Percentiles rank a stretch among this genome's conserved stretches.
Evolutionary conservation across 2,113 vertebrate genomes (phyloP).

Genomic region (Gnathonemus longibarbis): DNA sequence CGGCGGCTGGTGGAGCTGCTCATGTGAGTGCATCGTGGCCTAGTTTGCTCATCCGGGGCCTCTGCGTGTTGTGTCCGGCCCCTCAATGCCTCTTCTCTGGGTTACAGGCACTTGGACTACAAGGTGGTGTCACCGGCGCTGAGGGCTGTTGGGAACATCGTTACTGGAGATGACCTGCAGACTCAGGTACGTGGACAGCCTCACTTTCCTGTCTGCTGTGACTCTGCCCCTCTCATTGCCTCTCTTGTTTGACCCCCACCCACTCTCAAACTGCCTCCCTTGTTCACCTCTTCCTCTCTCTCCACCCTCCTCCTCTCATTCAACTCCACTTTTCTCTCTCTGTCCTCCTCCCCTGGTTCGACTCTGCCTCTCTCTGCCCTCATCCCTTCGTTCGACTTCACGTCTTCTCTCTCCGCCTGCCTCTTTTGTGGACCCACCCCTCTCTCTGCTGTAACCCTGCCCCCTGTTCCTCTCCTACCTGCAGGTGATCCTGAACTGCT

Average conservation of each 20-base stretch:
- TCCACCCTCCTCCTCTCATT: background rate
- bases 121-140: conserved; percentile 95
- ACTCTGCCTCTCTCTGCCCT: background rate
- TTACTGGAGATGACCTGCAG: conserved; percentile 94
- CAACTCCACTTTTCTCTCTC: background rate
- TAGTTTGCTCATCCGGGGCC: background rate
- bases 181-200: conserved; percentile 71
- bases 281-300: background rate
- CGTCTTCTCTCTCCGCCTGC: background rate
- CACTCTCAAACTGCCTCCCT: background rate
- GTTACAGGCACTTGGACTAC: conserved; percentile 85
- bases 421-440: background rate
- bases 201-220: background rate
- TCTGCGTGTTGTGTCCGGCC: background rate
- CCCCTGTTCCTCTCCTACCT: conserved; percentile 11
- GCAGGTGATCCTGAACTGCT: conserved; percentile 96
- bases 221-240: background rate
- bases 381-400: background rate
- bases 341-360: background rate
- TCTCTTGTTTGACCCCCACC: background rate
- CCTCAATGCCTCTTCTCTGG: conserved; percentile 26
- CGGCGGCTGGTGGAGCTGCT: conserved; percentile 91
- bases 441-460: background rate
- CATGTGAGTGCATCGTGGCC: conserved; percentile 66
- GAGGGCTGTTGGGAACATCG: conserved; percentile 46